A percentile compares a stretch with the other conserved stretches of the same genome.
Conservation (phyloP, 1,140 invertebrate genomes). For the Drosophila ohnishii region DNA sequence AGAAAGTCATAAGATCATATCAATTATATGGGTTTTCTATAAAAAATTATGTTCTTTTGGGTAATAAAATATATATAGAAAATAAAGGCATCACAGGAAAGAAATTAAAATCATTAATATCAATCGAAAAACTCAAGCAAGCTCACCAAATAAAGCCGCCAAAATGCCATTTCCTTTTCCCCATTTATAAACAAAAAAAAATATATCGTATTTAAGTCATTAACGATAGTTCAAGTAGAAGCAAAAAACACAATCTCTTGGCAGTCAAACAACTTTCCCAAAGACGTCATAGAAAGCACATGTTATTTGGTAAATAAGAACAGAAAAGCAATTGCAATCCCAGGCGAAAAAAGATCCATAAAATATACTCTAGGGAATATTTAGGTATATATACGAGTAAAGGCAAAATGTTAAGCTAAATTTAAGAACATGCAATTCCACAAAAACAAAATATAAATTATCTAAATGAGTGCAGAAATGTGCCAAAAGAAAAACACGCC, state of each 20-base stretch:
- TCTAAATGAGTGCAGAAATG: slow-evolving; percentile 44
- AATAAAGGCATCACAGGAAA: background rate
- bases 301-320: slow-evolving; percentile 48
- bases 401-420: slow-evolving; percentile 9
- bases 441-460: slow-evolving; percentile 51
- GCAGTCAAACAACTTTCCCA: slow-evolving; percentile 45
- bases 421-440: slow-evolving; percentile 37
- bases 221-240: slow-evolving; percentile 40
- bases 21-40: background rate
- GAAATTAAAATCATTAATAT: background rate
- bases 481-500: slow-evolving; percentile 54
- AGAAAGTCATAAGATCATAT: slow-evolving; percentile 2
- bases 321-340: slow-evolving; percentile 45
- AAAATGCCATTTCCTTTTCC: slow-evolving; percentile 18
- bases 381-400: slow-evolving; percentile 2
- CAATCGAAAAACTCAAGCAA: no score
- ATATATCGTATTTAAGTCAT: slow-evolving; percentile 29
- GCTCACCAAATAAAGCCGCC: slow-evolving; percentile 1
- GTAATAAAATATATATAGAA: background rate
- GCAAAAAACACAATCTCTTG: slow-evolving; percentile 37
- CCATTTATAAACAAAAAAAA: slow-evolving; percentile 22
- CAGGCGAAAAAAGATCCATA: slow-evolving; percentile 18
- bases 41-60: no score
- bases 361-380: slow-evolving; percentile 30
- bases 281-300: slow-evolving; percentile 67